Evolutionary conservation across 2,113 vertebrate genomes (phyloP).

Genomic region (Nycticorax nycticorax): DNA sequence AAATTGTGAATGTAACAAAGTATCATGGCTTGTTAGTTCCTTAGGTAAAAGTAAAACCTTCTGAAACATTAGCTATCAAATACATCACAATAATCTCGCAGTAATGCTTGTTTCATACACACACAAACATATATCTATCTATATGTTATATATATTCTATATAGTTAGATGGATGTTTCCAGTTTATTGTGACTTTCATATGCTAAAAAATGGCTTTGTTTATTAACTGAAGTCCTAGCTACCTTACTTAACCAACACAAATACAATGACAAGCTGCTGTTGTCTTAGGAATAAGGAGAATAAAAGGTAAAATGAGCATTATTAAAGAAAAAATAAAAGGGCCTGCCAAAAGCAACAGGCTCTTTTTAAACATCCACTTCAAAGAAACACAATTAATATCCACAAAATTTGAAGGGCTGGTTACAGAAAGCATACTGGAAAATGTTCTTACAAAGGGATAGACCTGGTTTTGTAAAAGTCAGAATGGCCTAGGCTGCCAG

Average conservation of each 20-base stretch:
- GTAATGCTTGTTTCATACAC: not conserved
- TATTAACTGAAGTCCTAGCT: not conserved
- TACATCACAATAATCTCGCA: not conserved
- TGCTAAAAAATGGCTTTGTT: not conserved
- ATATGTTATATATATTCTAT: not conserved
- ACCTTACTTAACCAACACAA: not conserved
- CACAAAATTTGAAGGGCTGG: not conserved
- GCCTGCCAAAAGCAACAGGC: not conserved
- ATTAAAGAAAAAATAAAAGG: not conserved
- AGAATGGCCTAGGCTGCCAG: not conserved
- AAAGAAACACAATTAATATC: not conserved
- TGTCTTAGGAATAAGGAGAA: not conserved
- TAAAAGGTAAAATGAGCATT: not conserved
- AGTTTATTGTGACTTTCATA: not conserved
- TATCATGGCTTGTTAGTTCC: not conserved
- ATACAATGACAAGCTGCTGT: not conserved
- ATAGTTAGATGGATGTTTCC: not conserved
- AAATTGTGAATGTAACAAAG: not conserved
- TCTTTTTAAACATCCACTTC: not conserved
- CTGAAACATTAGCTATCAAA: not conserved
- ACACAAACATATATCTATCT: not conserved
- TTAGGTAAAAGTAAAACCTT: not conserved
- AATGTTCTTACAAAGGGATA: not conserved
- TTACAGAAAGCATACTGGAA: not conserved
- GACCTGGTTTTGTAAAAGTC: not conserved